phyloP scores from a whole-genome alignment of 2,888 invertebrate genomes.

The Pammene aurita region DNA sequence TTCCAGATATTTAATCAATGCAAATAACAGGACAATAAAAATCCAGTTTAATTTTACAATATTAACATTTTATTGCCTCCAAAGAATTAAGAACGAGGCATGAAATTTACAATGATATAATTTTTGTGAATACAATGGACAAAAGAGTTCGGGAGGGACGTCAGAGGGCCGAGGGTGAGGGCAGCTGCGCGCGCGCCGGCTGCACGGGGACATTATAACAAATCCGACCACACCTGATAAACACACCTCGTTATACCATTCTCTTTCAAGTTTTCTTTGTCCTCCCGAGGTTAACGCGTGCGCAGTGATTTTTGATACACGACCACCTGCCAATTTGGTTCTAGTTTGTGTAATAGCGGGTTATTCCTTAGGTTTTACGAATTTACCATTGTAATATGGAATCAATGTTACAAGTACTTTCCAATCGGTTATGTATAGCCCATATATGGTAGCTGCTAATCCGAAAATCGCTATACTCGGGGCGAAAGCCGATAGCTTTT shows the following conservation, averaged over 20 bases:
- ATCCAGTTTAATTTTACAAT: constrained; percentile 32
- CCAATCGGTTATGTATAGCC: constrained; percentile 91
- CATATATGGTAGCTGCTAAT: constrained; percentile 75
- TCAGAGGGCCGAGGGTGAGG: constrained; percentile 61
- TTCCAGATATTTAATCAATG: constrained; percentile 21
- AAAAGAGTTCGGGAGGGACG: constrained; percentile 41
- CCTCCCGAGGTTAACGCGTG: constrained; percentile 43
- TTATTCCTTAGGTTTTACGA: constrained; percentile 53
- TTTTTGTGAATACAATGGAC: constrained; percentile 39
- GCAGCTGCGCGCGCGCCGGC: constrained; percentile 77
- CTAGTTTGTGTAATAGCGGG: not conserved
- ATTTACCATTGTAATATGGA: constrained; percentile 87
- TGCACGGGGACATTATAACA: constrained; percentile 78
- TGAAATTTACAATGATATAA: constrained; percentile 38
- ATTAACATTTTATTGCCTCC: constrained; percentile 28
- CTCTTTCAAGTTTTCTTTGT: constrained; percentile 59
- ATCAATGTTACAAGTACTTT: constrained; percentile 85
- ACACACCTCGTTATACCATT: constrained; percentile 74
- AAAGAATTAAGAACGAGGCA: constrained; percentile 37
- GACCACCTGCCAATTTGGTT: constrained; percentile 37
- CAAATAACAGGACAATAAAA: constrained; percentile 27
- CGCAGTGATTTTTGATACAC: constrained; percentile 48
- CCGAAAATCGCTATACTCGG: constrained; percentile 84
- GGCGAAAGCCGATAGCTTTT: constrained; percentile 73
- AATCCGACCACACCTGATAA: constrained; percentile 79